These are phyloP conservation scores for Cromileptes altivelis DNA, from an alignment of 2,113 vertebrate genomes.

Conservation along the genomic window DNA sequence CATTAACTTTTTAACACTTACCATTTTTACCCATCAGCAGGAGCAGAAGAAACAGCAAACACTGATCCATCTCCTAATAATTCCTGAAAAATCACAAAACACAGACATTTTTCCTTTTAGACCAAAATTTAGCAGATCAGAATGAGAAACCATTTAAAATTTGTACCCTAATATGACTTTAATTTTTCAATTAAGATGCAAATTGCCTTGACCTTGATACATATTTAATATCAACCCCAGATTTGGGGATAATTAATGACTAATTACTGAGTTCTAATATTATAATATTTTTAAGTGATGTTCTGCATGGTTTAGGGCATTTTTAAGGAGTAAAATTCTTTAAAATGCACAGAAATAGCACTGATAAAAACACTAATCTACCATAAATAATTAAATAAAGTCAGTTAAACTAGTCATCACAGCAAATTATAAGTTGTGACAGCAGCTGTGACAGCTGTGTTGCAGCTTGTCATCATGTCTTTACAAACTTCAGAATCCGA, in stretches of 20 bases:
- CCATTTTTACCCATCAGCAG: conserved; percentile 62
- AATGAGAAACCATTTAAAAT: neutral
- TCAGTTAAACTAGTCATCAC: no score
- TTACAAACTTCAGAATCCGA: no score
- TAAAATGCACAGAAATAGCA: neutral
- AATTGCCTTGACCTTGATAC: neutral
- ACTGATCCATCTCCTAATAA: conserved; percentile 43
- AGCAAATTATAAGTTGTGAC: no score
- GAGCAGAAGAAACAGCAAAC: conserved; percentile 56
- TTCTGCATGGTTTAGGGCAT: neutral
- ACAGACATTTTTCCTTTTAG: neutral
- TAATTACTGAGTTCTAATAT: neutral
- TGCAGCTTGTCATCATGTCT: no score
- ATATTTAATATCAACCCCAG: neutral
- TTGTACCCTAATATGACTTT: neutral
- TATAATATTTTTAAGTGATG: no score
- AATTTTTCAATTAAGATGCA: neutral
- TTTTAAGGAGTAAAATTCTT: neutral
- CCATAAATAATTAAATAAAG: no score
- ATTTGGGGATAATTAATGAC: neutral
- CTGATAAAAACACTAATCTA: neutral
- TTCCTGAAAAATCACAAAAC: conserved; percentile 50
- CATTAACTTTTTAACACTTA: conserved; percentile 42
- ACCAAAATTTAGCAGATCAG: neutral
- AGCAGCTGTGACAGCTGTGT: no score